Evolutionary conservation across 2,113 vertebrate species (phyloP).

Genomic region (Fulmarus glacialis): DNA sequence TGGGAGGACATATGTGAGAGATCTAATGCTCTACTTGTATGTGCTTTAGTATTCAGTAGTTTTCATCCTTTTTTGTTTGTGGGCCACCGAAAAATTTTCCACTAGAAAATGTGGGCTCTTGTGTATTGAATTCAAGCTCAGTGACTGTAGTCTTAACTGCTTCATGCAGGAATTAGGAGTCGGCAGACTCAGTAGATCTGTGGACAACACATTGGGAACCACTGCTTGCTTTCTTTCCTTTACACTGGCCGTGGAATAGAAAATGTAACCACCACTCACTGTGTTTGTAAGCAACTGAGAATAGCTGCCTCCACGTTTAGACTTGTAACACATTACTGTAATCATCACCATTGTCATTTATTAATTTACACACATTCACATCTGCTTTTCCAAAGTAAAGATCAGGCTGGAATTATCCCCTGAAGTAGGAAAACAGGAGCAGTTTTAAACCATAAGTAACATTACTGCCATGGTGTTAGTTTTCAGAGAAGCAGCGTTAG

Average conservation of each 20-base stretch:
- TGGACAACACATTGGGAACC: neutral
- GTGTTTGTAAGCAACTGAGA: neutral
- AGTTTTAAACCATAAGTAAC: neutral
- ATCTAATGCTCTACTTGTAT: conserved; percentile 23
- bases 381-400: neutral
- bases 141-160: neutral
- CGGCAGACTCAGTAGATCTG: neutral
- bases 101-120: neutral
- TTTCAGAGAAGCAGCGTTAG: neutral
- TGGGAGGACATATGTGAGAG: neutral
- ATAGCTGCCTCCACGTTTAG: neutral
- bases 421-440: neutral
- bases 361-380: neutral
- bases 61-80: conserved; percentile 6
- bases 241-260: neutral
- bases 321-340: neutral
- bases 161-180: neutral
- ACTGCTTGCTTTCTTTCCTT: neutral
- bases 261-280: neutral
- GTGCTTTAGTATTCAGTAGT: neutral
- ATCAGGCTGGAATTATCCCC: neutral
- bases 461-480: neutral
- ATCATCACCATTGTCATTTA: neutral
- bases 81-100: neutral
- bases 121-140: neutral